Evolutionary conservation across 2,113 vertebrate species (phyloP), one percentile per base, ranked within the genome.

Genomic region (Rissa tridactyla): DNA sequence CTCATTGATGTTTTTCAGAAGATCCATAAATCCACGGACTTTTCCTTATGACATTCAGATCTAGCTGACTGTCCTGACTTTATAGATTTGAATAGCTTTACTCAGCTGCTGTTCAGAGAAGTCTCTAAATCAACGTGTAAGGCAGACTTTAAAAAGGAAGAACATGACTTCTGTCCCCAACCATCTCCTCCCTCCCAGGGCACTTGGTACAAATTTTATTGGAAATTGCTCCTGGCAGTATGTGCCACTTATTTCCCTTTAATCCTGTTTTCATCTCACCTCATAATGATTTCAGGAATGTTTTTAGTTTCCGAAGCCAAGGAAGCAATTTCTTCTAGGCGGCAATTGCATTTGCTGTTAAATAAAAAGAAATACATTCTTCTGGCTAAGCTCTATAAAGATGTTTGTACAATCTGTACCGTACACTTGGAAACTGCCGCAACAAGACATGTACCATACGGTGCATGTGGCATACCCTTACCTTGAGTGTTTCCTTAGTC

Each of bases 181-280:
- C 8, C 11, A 19, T 65, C 36, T 93, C 30, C 30, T 73, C 51
- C 38, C 10, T 86, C 38, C n/a, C 32, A 61, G 77, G 72, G 44
- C 13, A 57, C 12, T 38, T 51, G 21, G 27, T 86, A 82, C 11
- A 82, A 75, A 84, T 66, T 64, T 69, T 84, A 47, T 65, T 83
- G 70, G 21, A 92, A 93, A 94, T 79, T 55, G 16, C 36, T 96
- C 34, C 61, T 92, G 64, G 90, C 49, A 92, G 54, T 58, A 36
- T 77, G 30, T 86, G 55, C 57, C 75, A 68, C 91, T 92, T 96
- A 81, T 79, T 94, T 95, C 72, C 70, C 47, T 82, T 87, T 94
- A 96, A 88, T 94, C 64, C 49, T 95, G 93, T 95, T 96, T 97
- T 96, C 86, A 81, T 96, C 44, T 95, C 90, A 87, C 93, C 88